Evolutionary conservation across 2,797 vertebrate species (phyloP).

Genomic region (Ciconia nigra): DNA sequence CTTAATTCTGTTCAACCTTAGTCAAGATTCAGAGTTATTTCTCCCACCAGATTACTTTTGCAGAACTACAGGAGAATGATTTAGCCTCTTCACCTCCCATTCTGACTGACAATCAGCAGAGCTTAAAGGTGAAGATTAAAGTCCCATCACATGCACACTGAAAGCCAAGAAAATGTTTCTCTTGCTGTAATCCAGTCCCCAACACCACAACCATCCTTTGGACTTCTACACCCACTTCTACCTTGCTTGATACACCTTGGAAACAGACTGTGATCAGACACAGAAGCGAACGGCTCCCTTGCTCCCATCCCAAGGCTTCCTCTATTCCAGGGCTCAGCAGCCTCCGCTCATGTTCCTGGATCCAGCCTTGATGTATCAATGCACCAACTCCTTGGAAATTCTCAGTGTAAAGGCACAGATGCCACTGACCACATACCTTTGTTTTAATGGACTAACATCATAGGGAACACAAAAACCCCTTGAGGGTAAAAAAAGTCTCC

Average conservation of each 20-base stretch:
- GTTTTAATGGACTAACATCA: neutral
- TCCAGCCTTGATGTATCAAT: neutral
- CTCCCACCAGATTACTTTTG: slow-evolving; percentile 12
- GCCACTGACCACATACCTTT: neutral
- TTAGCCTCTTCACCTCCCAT: slow-evolving; percentile 25
- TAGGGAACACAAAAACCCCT: neutral
- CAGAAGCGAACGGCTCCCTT: neutral
- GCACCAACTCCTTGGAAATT: neutral
- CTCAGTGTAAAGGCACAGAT: neutral
- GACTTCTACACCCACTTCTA: neutral
- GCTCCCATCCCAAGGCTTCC: neutral
- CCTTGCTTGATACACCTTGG: neutral
- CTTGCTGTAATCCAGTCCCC: neutral
- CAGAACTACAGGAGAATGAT: neutral
- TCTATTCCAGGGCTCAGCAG: neutral
- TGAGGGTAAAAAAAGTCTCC: neutral
- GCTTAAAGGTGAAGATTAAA: neutral
- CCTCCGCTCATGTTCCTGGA: neutral
- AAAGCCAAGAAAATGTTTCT: neutral
- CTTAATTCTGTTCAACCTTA: neutral
- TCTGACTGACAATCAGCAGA: slow-evolving; percentile 2
- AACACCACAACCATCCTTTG: neutral
- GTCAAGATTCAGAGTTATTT: neutral
- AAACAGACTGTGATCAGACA: neutral
- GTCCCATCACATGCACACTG: neutral